Conservation (phyloP, 2,888 invertebrate species). For the Tipula helvola region DNA sequence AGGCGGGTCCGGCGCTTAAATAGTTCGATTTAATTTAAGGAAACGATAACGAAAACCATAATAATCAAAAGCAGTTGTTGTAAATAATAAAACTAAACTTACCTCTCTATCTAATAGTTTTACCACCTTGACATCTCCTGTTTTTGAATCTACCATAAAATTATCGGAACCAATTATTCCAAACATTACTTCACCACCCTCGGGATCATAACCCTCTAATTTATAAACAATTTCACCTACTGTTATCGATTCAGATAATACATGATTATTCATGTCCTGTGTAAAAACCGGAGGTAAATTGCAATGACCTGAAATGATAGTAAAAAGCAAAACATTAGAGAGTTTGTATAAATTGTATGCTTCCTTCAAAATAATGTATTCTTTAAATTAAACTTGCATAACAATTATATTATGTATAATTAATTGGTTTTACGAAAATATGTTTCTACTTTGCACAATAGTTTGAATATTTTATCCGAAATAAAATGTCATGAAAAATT, state of each 20-base stretch:
- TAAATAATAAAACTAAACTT: conserved; percentile 18
- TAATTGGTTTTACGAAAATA: too few relatives aligned
- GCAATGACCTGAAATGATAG: neutral
- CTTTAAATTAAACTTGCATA: too few relatives aligned
- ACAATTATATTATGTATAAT: too few relatives aligned
- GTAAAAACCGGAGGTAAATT: conserved; percentile 59
- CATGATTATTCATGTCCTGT: conserved; percentile 62
- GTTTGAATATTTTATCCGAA: too few relatives aligned
- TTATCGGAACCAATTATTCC: conserved; percentile 70
- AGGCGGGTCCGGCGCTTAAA: too few relatives aligned
- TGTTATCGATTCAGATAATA: conserved; percentile 64
- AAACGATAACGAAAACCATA: too few relatives aligned
- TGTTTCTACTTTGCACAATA: too few relatives aligned
- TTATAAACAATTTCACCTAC: conserved; percentile 68
- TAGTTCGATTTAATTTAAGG: too few relatives aligned
- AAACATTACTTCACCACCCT: conserved; percentile 54
- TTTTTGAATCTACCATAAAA: conserved; percentile 60
- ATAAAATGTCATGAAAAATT: too few relatives aligned
- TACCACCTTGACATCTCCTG: conserved; percentile 67
- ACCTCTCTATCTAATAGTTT: conserved; percentile 77
- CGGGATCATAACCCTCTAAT: conserved; percentile 69
- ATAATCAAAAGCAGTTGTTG: too few relatives aligned
- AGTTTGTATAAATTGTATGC: too few relatives aligned
- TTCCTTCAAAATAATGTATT: too few relatives aligned
- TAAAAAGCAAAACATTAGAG: neutral